Evolutionary conservation across 2,113 vertebrate genomes (phyloP), one percentile per base, ranked within the genome.

Genomic region (Conger conger): DNA sequence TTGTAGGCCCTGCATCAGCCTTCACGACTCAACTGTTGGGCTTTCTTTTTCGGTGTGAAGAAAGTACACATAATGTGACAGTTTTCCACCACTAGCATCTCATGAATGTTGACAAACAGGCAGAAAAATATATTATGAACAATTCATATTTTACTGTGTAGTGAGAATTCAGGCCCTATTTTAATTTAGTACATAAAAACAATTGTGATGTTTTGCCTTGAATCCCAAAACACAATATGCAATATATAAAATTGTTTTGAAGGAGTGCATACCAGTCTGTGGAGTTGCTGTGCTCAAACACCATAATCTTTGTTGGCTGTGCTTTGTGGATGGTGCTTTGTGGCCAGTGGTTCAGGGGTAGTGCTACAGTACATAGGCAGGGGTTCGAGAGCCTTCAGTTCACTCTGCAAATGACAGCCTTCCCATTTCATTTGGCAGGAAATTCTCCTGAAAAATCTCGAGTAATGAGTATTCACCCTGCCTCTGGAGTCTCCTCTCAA

Each of bases 401-500:
- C 81, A 60, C 63, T 60, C 54, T 82, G 13, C 16, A 82, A 82
- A 60, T 82, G 54, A 57, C 30, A 60, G 81, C 50, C 54, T 82
- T 82, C 38, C 79, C 36, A 53, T 82, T 82, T 36, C 45, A 37
- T 35, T 60, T 60, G 80, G 53, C 80, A n/a, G 53, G 53, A 54
- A 82, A 57, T 50, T 30, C 33, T 82, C 6, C 80, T 82, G 80
- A 35, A 54, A 50, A 60, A 60, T 50, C 79, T n/a, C 16, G 36
- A 38, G 40, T 80, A 80, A 30, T n/a, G 40, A 37, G 53, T 82
- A 82, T 11, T 36, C 20, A 20, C 30, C 16, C 53, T 81, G 53
- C 2, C n/a, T 33, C 54, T 79, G 78, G 85, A 73, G 89, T 87
- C 87, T 87, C 79, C 85, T 86, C 84, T 85, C 87, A 84, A 85